These are phyloP conservation scores for Notiomystis cincta DNA, from an alignment of 2,113 vertebrate genomes.

Conservation along the genomic window DNA sequence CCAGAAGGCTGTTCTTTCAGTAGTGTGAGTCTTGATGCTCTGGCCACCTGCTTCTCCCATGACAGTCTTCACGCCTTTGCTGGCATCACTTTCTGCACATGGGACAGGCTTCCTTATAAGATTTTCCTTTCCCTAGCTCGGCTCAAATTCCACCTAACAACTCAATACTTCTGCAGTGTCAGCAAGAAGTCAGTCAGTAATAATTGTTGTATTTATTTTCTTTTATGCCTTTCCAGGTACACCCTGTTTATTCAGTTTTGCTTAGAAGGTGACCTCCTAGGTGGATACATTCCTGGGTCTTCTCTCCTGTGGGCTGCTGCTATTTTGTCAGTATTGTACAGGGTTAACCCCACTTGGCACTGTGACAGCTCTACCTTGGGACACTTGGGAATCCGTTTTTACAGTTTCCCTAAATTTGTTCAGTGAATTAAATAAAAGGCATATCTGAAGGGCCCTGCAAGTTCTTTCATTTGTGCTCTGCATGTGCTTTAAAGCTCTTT, in stretches of 20 bases:
- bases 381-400: not conserved
- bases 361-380: not conserved
- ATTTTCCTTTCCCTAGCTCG: not conserved
- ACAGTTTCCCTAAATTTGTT: not conserved
- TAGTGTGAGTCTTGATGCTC: not conserved
- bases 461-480: not conserved
- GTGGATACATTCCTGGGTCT: not conserved
- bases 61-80: not conserved
- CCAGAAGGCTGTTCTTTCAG: not conserved
- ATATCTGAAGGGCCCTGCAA: not conserved
- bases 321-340: rapidly evolving
- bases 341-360: not conserved
- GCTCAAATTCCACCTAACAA: not conserved
- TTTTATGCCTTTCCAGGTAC: not conserved
- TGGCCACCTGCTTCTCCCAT: not conserved
- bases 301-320: not conserved
- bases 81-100: not conserved
- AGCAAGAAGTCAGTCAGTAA: not conserved
- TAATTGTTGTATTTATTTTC: not conserved
- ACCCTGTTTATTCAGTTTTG: not conserved
- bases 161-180: not conserved
- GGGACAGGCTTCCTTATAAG: not conserved
- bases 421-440: not conserved
- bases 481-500: not conserved
- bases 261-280: not conserved